Evolutionary conservation across 2,113 vertebrate genomes (phyloP), one percentile per base, ranked within the genome.

Genomic region (Irena cyanogastra): DNA sequence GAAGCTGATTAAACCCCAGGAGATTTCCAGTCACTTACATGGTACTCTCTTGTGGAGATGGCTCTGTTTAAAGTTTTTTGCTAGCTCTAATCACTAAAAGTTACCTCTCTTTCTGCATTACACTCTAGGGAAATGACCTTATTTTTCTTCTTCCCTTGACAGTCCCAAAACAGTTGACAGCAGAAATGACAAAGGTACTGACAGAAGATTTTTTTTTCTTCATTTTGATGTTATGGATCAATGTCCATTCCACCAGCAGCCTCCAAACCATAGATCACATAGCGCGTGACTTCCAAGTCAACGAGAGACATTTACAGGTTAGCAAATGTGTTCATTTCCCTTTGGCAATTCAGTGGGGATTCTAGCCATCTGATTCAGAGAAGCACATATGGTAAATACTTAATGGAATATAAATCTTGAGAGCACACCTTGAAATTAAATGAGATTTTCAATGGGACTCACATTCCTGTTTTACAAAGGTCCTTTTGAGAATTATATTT

Each of bases 381-480:
- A 71, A 85, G 91, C 95, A 95, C 96, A 96, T 95, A 95, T 96
- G 95, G 91, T 93, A 95, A 95, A 93, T 85, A 95, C 89, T 95
- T 94, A 97, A 95, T 85, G 66, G 87, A 97, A 94, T 95, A 96
- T 95, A 95, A 97, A 96, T 97, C 94, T 95, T 94, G 78, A 91
- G 70, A 95, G 63, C 53, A 76, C 63, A 95, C 89, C 89, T 95
- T 91, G 95, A 94, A 94, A 94, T 93, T 85, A 94, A 94, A 95
- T 87, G 91, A 95, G 91, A 84, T 76, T 91, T 96, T 95, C 93
- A 93, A 53, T 91, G 42, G 78, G 49, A 91, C 26, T 76, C 70
- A 64, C 45, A 78, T 49, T 91, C 41, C 10, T 75, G n/a, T 94
- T 94, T 93, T 83, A 77, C 50, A 93, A 61, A 96, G 41, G 78